These are phyloP conservation scores for Mimachlamys varia DNA, from an alignment of 2,888 invertebrate genomes.

Conservation along the genomic window DNA sequence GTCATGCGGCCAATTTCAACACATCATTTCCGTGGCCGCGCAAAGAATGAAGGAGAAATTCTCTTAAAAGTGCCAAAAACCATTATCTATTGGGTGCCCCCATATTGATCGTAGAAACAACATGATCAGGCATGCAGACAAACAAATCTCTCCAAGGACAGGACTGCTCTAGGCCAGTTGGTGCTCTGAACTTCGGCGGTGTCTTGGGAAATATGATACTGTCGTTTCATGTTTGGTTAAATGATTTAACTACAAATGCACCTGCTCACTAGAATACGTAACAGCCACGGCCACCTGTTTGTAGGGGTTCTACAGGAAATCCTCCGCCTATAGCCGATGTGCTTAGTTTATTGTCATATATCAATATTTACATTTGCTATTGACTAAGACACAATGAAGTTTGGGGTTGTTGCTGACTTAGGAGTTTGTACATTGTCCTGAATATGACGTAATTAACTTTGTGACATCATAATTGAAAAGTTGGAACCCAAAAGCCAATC, in stretches of 20 bases:
- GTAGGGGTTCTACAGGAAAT: neutral
- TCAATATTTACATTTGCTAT: neutral
- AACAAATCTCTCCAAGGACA: constrained; percentile 31
- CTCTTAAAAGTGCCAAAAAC: constrained; percentile 36
- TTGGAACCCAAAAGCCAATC: neutral
- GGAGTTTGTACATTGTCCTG: neutral
- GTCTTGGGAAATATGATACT: neutral
- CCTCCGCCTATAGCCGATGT: neutral
- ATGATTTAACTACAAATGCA: constrained; percentile 9
- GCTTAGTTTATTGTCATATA: neutral
- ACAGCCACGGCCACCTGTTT: neutral
- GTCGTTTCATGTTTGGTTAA: constrained; percentile 28
- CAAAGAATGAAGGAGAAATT: constrained; percentile 20
- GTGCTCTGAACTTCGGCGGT: neutral
- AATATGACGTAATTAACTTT: neutral
- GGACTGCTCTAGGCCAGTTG: neutral
- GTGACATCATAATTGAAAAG: neutral
- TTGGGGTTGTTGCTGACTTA: neutral
- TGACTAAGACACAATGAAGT: neutral
- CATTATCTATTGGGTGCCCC: constrained; percentile 15
- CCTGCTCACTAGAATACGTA: neutral
- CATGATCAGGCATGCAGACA: neutral
- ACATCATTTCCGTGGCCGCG: neutral
- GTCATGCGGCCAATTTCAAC: constrained; percentile 34
- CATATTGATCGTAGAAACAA: constrained; percentile 18